Conservation (phyloP, 2,113 vertebrate species). For the Raja brachyura region DNA sequence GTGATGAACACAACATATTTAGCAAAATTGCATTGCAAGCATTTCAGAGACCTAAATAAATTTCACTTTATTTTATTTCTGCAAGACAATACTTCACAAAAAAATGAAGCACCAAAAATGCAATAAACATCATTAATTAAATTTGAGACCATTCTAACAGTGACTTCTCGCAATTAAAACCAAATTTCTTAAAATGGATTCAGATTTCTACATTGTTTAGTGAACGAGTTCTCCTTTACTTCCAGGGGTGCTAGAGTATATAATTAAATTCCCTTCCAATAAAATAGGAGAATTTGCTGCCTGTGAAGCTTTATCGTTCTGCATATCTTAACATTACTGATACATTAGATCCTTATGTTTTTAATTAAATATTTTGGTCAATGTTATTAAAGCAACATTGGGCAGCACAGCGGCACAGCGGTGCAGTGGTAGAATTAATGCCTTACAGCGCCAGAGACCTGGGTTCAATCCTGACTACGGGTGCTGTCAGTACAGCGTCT, state of each 20-base stretch:
- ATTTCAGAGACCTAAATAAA: constrained; percentile 7
- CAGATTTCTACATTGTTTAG: neutral
- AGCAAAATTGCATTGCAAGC: neutral
- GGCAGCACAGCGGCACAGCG: too few species aligned
- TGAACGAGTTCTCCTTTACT: neutral
- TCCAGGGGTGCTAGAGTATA: neutral
- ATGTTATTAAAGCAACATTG: neutral
- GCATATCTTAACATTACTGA: neutral
- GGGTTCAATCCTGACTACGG: too few species aligned
- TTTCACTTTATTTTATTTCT: neutral
- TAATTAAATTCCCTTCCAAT: neutral
- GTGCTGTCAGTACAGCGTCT: too few species aligned
- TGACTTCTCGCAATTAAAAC: neutral
- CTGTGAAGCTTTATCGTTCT: neutral
- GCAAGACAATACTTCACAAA: neutral
- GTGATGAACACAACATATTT: neutral
- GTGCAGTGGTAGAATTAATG: too few species aligned
- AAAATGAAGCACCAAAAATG: neutral
- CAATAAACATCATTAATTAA: neutral
- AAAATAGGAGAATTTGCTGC: neutral
- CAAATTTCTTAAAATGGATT: neutral
- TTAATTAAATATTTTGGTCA: neutral
- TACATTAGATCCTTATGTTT: neutral
- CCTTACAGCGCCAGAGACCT: too few species aligned
- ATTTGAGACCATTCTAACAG: neutral